Evolutionary conservation across 2,113 vertebrate genomes (phyloP).

Genomic region (Sinosuthora webbiana): DNA sequence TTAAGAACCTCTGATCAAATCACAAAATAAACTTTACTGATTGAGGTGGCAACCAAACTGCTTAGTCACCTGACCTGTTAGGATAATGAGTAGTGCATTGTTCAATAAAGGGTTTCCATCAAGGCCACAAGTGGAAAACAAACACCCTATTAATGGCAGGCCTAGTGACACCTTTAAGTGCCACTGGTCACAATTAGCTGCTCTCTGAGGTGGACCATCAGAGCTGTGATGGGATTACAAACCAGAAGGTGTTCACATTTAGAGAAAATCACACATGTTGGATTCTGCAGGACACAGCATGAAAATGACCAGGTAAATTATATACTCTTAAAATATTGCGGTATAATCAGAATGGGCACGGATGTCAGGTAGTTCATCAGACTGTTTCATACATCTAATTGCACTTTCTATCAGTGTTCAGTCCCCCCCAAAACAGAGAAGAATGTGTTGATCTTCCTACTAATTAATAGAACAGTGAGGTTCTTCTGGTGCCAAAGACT

Average conservation of each 20-base stretch:
- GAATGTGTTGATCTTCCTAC: neutral
- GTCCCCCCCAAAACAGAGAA: rapidly evolving
- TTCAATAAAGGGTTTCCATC: neutral
- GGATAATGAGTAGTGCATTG: neutral
- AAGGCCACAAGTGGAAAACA: neutral
- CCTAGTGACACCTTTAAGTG: neutral
- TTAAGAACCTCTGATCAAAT: neutral
- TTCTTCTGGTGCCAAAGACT: neutral
- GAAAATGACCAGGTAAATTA: neutral
- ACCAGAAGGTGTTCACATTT: neutral
- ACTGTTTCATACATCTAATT: neutral
- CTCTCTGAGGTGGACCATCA: neutral
- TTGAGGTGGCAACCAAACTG: neutral
- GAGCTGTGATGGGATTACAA: neutral
- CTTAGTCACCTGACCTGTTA: rapidly evolving
- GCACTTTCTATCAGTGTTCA: neutral
- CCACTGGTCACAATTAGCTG: rapidly evolving
- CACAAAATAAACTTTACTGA: neutral
- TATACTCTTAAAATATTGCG: neutral
- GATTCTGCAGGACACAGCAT: neutral
- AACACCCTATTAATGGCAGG: neutral
- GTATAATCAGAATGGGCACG: neutral
- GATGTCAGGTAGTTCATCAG: neutral
- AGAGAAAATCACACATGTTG: neutral
- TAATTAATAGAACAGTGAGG: neutral